Evolutionary conservation across 1,140 invertebrate genomes (phyloP), one percentile per base, ranked within the genome.

Genomic region (Arctopsyche grandis): DNA sequence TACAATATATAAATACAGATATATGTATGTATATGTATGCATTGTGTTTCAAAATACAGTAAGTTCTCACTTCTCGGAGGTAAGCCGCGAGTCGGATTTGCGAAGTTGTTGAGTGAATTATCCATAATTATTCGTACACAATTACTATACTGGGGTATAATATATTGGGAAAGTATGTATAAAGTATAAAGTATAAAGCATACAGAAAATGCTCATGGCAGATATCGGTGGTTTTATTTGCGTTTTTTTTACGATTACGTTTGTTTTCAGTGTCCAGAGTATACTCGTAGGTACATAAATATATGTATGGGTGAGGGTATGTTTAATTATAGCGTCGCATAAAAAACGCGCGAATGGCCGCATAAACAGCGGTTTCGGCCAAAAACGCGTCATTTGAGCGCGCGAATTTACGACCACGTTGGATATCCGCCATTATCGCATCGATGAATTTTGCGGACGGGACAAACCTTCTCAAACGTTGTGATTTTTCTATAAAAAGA

Each of bases 301-400:
- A 19, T 60, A 60, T 60, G 56, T n/a, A 21, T 19, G 29, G 29
- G 29, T 38, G 1, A 38, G 56, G 56, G 14, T 21, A 21, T 7
- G 56, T 60, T 60, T 60, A 60, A 60, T 60, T 60, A 60, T 60
- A 16, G 56, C 9, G 56, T 5, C 5, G 21, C 56, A 60, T 60
- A 60, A 60, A 60, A 60, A 60, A 21, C 56, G 56, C 56, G 48
- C 48, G 48, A 52, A 19, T 60, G 56, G 56, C 16, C 56, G 16
- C 56, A 60, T 60, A 60, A 60, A 60, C n/a, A 60, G 56, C 16
- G 56, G 56, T 60, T 60, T 60, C 56, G 16, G 56, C 56, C 56
- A 16, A 21, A 60, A 19, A 21, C 56, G 56, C 29, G 56, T 19
- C 21, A 19, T 60, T 19, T 21, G 56, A 60, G 56, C 56, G 56